phyloP scores from a whole-genome alignment of 1,140 invertebrate species.

The Drosophila novamexicana region DNA sequence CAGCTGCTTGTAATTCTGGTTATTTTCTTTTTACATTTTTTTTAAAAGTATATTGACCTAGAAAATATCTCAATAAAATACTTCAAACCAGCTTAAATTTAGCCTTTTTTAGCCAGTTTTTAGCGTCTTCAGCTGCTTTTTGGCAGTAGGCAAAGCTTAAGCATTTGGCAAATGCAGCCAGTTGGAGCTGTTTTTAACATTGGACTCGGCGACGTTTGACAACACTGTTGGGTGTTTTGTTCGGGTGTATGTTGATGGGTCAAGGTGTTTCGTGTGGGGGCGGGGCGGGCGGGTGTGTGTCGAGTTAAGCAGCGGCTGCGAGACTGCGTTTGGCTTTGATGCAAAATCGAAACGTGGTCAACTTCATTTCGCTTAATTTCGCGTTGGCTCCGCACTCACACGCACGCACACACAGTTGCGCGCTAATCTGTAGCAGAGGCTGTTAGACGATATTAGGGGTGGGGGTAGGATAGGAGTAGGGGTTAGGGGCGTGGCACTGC shows the following conservation, averaged over 20 bases:
- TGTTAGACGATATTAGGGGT: background rate
- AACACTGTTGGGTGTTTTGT: no score
- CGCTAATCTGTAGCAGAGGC: conserved; percentile 60
- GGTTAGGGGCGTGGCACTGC: conserved; percentile 19
- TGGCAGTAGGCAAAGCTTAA: no score
- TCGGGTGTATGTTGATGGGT: background rate
- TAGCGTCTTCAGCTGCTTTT: no score
- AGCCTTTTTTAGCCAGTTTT: no score
- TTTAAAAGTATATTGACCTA: no score
- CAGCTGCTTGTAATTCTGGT: no score
- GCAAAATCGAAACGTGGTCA: conserved; percentile 82
- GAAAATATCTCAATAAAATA: no score
- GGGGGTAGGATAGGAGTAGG: background rate
- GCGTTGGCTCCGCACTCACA: conserved; percentile 50
- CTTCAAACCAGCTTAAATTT: no score
- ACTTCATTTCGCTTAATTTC: conserved; percentile 83
- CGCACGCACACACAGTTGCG: conserved; percentile 39
- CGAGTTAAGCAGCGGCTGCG: conserved; percentile 33
- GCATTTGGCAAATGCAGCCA: no score
- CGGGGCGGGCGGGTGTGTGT: background rate
- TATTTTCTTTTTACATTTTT: no score
- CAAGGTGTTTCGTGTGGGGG: background rate
- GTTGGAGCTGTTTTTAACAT: no score
- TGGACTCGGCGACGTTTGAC: no score
- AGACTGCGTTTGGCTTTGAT: conserved; percentile 71